Evolutionary conservation across 2,113 vertebrate genomes (phyloP).

Genomic region (Leiothrix lutea): DNA sequence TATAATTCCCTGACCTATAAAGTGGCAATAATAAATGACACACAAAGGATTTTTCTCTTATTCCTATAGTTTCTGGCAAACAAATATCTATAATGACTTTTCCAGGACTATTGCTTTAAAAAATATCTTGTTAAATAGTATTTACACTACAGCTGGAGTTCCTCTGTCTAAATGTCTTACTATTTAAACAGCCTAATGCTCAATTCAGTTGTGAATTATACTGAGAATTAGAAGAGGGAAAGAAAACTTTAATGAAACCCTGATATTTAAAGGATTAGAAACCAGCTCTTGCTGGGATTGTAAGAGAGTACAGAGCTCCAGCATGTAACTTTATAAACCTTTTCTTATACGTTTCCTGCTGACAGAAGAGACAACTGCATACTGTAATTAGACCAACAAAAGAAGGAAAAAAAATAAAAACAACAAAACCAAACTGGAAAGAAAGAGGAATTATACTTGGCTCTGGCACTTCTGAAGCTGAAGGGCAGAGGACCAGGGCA

Average conservation of each 20-base stretch:
- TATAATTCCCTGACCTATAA: constrained; percentile 59
- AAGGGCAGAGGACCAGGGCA: background rate
- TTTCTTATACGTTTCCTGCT: background rate
- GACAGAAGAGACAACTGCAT: background rate
- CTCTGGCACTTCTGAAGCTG: background rate
- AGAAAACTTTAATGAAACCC: constrained; percentile 15
- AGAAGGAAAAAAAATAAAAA: background rate
- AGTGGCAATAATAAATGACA: constrained; percentile 58
- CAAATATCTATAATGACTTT: constrained; percentile 47
- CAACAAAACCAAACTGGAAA: background rate
- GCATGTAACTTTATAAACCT: background rate
- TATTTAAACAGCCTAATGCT: constrained; percentile 31
- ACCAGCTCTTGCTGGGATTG: background rate
- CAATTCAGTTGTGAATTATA: constrained; percentile 31
- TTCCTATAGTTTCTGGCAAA: constrained; percentile 58
- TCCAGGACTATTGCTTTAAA: constrained; percentile 37
- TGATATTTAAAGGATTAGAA: constrained; percentile 38
- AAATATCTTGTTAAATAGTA: constrained; percentile 26
- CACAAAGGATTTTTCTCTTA: constrained; percentile 42
- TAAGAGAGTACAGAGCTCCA: background rate
- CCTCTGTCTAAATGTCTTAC: constrained; percentile 9
- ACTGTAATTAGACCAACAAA: background rate
- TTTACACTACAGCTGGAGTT: constrained; percentile 37
- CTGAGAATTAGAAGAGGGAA: background rate
- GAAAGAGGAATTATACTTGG: background rate